These are phyloP conservation scores for Spilosoma lubricipeda DNA, from an alignment of 2,888 invertebrate genomes.

Conservation along the genomic window DNA sequence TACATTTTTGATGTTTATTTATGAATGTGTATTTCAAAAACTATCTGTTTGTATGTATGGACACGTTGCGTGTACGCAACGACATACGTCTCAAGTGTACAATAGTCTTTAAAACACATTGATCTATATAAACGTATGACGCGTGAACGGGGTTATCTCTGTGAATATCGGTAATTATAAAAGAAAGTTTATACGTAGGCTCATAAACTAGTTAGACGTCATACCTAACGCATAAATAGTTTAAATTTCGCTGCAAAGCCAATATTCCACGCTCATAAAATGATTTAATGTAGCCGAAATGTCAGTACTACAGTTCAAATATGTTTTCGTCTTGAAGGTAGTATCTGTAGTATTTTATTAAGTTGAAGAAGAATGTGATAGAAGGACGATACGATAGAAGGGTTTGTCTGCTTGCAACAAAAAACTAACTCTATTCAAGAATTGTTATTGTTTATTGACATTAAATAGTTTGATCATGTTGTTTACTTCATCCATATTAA, in stretches of 20 bases:
- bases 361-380: no score
- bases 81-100: neutral
- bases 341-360: no score
- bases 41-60: neutral
- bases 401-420: no score
- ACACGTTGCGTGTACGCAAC: neutral
- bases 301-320: neutral
- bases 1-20: neutral
- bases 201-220: neutral
- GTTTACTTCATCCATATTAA: no score
- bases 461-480: neutral
- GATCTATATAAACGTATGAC: conserved; percentile 12
- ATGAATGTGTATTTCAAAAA: neutral
- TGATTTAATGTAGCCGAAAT: neutral
- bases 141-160: conserved; percentile 43
- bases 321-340: neutral
- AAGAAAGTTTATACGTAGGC: neutral
- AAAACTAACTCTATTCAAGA: no score
- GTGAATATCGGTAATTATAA: conserved; percentile 38
- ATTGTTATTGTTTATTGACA: neutral
- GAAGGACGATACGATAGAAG: no score
- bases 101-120: conserved; percentile 22
- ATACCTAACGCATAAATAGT: neutral
- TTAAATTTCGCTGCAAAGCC: no score
- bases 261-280: neutral